Conservation (phyloP, 2,888 invertebrate genomes). For the Phasia obesa region DNA sequence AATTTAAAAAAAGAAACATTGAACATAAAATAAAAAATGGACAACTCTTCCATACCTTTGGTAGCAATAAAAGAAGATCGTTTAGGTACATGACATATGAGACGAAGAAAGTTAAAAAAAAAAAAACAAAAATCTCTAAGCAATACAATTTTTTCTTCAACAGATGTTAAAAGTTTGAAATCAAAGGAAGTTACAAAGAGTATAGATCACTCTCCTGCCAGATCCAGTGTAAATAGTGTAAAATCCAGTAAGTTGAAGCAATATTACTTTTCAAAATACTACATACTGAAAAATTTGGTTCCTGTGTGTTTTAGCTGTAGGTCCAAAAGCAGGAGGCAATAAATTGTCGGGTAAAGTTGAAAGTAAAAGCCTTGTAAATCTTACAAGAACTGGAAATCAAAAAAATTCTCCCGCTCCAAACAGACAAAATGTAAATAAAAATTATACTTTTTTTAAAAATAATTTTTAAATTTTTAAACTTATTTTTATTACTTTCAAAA, state of each 20-base stretch:
- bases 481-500: neutral
- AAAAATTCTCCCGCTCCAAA: neutral
- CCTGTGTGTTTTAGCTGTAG: neutral
- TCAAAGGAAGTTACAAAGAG: neutral
- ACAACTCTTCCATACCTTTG: neutral
- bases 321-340: neutral
- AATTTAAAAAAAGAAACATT: neutral
- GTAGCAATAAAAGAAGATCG: neutral
- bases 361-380: neutral
- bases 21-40: conserved; percentile 27
- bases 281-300: neutral
- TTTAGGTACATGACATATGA: conserved; percentile 21
- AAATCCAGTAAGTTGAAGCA: conserved; percentile 16
- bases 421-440: conserved; percentile 13
- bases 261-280: neutral
- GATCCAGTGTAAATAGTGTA: conserved; percentile 8
- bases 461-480: too few relatives aligned
- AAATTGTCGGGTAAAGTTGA: neutral
- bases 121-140: neutral
- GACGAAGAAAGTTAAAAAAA: neutral
- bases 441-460: neutral
- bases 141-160: neutral
- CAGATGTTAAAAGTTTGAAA: neutral
- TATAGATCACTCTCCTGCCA: conserved; percentile 14
- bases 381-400: neutral